phyloP scores from a whole-genome alignment of 2,113 vertebrate species.

The Lampris megalopsis region DNA sequence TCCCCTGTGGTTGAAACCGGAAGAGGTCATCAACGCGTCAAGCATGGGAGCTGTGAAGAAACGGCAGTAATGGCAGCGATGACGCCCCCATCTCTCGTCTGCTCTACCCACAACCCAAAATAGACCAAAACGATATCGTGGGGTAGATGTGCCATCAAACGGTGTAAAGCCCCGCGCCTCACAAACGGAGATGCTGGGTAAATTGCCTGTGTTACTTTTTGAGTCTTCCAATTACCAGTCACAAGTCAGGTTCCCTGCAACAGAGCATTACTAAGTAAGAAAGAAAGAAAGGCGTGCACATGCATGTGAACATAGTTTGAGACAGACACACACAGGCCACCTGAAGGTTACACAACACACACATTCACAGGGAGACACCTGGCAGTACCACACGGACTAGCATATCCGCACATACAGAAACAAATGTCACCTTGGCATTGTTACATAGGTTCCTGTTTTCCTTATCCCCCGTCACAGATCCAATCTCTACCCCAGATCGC shows the following conservation, averaged over 20 bases:
- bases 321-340: background rate
- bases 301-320: background rate
- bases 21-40: background rate
- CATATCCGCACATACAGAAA: slow-evolving; percentile 12
- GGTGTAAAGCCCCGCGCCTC: too few relatives aligned
- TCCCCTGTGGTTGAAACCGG: too few relatives aligned
- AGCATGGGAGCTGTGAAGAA: slow-evolving; percentile 4
- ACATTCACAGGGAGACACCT: background rate
- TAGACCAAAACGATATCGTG: background rate
- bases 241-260: too few relatives aligned
- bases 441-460: slow-evolving; percentile 15
- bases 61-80: slow-evolving; percentile 16
- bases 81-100: background rate
- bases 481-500: slow-evolving; percentile 42
- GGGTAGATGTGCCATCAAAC: too few relatives aligned
- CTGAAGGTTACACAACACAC: background rate
- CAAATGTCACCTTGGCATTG: slow-evolving; percentile 10
- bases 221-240: too few relatives aligned
- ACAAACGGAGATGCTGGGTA: too few relatives aligned
- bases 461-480: slow-evolving; percentile 41
- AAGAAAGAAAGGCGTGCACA: too few relatives aligned
- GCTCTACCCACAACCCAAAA: slow-evolving; percentile 11
- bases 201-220: too few relatives aligned
- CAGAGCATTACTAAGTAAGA: too few relatives aligned
- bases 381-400: slow-evolving; percentile 3